These are phyloP conservation scores for Drepana arcuata DNA, from an alignment of 1,140 invertebrate genomes.

Conservation along the genomic window DNA sequence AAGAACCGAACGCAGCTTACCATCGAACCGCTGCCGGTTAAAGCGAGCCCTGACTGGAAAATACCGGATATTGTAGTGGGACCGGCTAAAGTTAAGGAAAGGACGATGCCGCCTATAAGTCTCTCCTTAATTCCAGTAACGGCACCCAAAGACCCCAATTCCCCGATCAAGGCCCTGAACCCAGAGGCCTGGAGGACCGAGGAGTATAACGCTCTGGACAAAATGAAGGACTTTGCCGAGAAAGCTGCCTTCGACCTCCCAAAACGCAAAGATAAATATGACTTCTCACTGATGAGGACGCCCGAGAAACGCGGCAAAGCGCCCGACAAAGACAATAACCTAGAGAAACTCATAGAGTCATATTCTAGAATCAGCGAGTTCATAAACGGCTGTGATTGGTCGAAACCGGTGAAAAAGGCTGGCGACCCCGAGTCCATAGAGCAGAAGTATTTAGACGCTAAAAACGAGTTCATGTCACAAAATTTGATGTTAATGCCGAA, in stretches of 20 bases:
- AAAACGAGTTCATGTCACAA: slow-evolving; percentile 67
- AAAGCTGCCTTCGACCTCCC: slow-evolving; percentile 63
- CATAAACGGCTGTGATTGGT: slow-evolving; percentile 67
- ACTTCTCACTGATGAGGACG: slow-evolving; percentile 50
- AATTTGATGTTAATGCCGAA: slow-evolving; percentile 64
- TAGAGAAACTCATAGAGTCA: slow-evolving; percentile 57
- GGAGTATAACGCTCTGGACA: slow-evolving; percentile 67
- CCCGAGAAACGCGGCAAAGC: slow-evolving; percentile 36
- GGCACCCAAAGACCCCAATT: slow-evolving; percentile 40
- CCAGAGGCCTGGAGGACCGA: slow-evolving; percentile 45
- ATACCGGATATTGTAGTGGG: slow-evolving; percentile 48
- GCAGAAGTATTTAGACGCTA: slow-evolving; percentile 63
- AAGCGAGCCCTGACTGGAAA: slow-evolving; percentile 59
- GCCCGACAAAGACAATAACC: slow-evolving; percentile 49
- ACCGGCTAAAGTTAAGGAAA: slow-evolving; percentile 41
- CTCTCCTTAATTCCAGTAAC: slow-evolving; percentile 60
- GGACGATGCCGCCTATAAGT: slow-evolving; percentile 61
- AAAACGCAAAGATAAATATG: slow-evolving; percentile 58
- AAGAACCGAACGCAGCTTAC: slow-evolving; percentile 61
- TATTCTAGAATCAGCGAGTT: slow-evolving; percentile 67
- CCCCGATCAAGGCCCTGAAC: slow-evolving; percentile 40
- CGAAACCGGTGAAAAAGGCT: slow-evolving; percentile 34
- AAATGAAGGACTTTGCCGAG: slow-evolving; percentile 70
- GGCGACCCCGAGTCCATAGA: slow-evolving; percentile 58
- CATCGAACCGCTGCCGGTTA: slow-evolving; percentile 50